Evolutionary conservation across 2,797 vertebrate species (phyloP).

Genomic region (Arrhamphus sclerolepis): DNA sequence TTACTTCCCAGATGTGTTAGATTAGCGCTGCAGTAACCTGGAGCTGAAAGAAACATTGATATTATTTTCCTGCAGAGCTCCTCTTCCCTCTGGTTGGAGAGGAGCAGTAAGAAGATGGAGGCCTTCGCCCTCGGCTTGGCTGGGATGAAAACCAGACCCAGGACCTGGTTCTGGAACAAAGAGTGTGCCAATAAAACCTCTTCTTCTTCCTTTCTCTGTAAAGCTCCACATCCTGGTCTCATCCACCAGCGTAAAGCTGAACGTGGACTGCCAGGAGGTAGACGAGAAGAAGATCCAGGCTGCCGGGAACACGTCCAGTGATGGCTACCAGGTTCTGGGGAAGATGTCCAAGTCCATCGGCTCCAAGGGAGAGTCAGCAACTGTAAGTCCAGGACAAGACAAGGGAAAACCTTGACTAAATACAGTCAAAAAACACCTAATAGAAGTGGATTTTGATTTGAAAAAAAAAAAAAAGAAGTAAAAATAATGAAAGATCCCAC

Average conservation of each 20-base stretch:
- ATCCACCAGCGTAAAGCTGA: conserved; percentile 87
- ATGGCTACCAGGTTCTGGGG: conserved; percentile 95
- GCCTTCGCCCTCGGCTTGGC: too few species aligned
- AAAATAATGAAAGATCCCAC: too few species aligned
- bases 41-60: neutral
- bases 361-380: conserved; percentile 86
- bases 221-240: conserved; percentile 95
- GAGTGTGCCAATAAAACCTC: conserved; percentile 29
- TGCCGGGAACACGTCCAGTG: conserved; percentile 88
- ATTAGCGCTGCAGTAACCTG: neutral
- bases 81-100: too few species aligned
- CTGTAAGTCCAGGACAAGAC: conserved; percentile 87
- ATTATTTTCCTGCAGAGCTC: too few species aligned
- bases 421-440: too few species aligned
- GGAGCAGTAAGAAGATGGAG: too few species aligned
- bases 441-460: too few species aligned
- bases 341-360: conserved; percentile 87
- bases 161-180: conserved; percentile 37
- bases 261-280: conserved; percentile 92
- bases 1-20: neutral
- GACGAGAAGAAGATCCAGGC: conserved; percentile 88
- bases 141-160: conserved; percentile 46
- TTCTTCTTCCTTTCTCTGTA: conserved; percentile 32
- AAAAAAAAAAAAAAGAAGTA: too few species aligned
- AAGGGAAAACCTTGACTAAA: too few species aligned